Percentiles rank a stretch among this genome's conserved stretches.
Evolutionary conservation across 2,113 vertebrate genomes (phyloP).

Genomic region (Dolichotis patagonum): DNA sequence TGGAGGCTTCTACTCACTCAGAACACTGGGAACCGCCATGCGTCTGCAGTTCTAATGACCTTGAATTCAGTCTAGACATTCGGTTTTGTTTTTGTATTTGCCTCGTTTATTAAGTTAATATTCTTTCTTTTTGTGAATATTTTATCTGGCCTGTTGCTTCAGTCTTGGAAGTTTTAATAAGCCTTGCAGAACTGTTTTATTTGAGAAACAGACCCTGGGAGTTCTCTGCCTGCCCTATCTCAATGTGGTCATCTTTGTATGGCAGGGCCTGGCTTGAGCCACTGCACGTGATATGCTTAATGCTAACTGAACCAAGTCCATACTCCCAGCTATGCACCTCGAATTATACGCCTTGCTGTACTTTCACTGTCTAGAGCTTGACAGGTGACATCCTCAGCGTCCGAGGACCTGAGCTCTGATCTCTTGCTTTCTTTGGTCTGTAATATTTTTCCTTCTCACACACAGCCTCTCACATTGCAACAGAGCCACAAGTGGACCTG

Average conservation of each 20-base stretch:
- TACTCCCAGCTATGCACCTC: no score
- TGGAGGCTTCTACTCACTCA: neutral
- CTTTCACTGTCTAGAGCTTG: fast-evolving
- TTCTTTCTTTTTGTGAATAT: neutral
- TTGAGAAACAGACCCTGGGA: neutral
- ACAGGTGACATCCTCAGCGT: neutral
- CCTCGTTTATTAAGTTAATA: neutral
- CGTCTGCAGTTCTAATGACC: neutral
- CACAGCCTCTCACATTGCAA: neutral
- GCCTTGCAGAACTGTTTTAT: neutral
- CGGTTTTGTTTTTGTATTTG: neutral
- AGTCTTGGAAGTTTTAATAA: neutral
- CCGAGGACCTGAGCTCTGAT: neutral
- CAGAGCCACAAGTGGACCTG: neutral
- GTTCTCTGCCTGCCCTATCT: no score
- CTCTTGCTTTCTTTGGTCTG: no score
- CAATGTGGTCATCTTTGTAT: neutral
- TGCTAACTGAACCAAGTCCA: neutral
- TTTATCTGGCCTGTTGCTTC: neutral
- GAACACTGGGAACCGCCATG: fast-evolving
- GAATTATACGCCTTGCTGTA: fast-evolving
- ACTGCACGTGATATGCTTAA: neutral
- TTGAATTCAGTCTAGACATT: neutral
- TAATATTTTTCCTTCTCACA: neutral
- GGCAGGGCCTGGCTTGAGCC: neutral